Base-by-base conservation (phyloP, 1,140 invertebrate species). In the Polypedilum pembai region DNA sequence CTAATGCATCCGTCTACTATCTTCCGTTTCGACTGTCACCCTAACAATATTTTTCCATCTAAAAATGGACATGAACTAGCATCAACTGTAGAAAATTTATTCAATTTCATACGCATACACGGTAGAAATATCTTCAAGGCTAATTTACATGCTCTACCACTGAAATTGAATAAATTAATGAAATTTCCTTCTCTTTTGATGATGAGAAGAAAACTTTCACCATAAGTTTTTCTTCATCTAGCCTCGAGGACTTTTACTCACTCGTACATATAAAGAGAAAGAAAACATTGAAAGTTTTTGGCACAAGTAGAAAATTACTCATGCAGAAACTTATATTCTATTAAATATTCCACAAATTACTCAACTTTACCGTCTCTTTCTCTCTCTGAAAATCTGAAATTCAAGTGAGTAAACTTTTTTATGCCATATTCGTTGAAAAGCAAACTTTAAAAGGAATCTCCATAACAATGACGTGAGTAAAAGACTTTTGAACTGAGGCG, bases 1-100 rank as follows among this genome's bases (percentile, higher is more conserved):
- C 65, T 69, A 21, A 69, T 69, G 65, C 65, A 69, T 69, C 65
- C 65, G 65, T 20, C 65, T 17, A 69, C 45, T 56, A 56, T 56
- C n/a, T 56, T 56, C 45, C 45, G 45, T 56, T 56, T 56, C n/a
- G 4, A 56, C n/a, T 56, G 24, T 56, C 45, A n/a, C n/a, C n/a
- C 45, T 56, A 12, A 56, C 45, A n/a, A 12, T n/a, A 56, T 56
- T n/a, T 56, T 56, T n/a, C 4, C 8, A 12, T 56, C 45, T 56
- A 1, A 56, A 45, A 45, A 45, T 15, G 45, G 45, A 15, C 24
- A 33, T 3, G 24, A 33, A 33, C 24, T 5, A 33, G 24, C 5
- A 33, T 1, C 1, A 33, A 3, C 24, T 33, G 24, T 33, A 33
- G 1, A 33, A 33, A 33, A 33, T 33, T 33, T 33, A 33, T 33